Evolutionary conservation across 2,113 vertebrate species (phyloP).

Genomic region (Mobula hypostoma): DNA sequence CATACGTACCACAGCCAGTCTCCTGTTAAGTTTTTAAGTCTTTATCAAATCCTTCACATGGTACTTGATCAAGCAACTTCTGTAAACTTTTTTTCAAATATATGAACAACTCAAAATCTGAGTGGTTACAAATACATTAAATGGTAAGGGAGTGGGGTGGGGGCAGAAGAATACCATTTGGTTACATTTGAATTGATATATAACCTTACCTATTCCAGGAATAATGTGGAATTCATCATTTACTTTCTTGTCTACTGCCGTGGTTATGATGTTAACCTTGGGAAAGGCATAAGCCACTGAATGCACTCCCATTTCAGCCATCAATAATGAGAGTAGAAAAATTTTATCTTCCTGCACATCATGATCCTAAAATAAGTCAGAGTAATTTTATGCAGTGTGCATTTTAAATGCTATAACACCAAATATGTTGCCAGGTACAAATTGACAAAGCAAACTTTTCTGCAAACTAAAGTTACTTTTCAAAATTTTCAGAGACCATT

Average conservation of each 20-base stretch:
- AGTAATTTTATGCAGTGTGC: neutral
- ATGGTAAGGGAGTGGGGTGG: too few relatives aligned
- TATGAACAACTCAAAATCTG: neutral
- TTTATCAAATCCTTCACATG: too few relatives aligned
- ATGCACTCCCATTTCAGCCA: slow-evolving; percentile 85
- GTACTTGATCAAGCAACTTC: neutral
- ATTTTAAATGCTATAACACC: neutral
- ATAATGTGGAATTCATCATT: slow-evolving; percentile 86
- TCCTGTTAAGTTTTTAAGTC: too few relatives aligned
- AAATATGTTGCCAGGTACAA: neutral
- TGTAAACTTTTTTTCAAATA: neutral
- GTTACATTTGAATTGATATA: slow-evolving; percentile 12
- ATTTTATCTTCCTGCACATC: slow-evolving; percentile 83
- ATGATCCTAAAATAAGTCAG: slow-evolving; percentile 62
- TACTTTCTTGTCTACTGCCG: slow-evolving; percentile 78
- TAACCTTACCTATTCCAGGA: slow-evolving; percentile 73
- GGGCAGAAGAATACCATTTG: too few relatives aligned
- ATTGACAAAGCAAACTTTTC: neutral
- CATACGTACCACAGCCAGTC: too few relatives aligned
- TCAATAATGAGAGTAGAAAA: slow-evolving; percentile 77
- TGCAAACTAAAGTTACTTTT: neutral
- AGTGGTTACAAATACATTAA: too few relatives aligned
- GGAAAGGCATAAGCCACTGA: slow-evolving; percentile 85
- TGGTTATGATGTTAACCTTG: slow-evolving; percentile 79
- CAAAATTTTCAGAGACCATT: neutral